phyloP scores from a whole-genome alignment of 2,888 invertebrate genomes.

The Hecatera dysodea region DNA sequence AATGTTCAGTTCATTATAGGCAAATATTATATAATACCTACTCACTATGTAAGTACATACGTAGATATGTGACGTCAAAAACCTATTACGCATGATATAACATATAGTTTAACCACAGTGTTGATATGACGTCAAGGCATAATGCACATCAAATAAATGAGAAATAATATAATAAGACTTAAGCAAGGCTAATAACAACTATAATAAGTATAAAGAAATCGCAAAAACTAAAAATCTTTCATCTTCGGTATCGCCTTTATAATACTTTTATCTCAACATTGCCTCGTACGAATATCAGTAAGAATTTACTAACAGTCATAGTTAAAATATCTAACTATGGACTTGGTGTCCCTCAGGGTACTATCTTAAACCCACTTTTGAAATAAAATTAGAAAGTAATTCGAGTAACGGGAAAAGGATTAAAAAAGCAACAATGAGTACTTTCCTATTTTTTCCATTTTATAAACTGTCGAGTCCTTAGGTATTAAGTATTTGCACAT shows the following conservation, averaged over 20 bases:
- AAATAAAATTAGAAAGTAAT: neutral
- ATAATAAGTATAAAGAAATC: neutral
- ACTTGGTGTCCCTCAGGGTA: constrained; percentile 35
- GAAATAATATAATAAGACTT: constrained; percentile 17
- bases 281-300: neutral
- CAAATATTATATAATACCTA: constrained; percentile 23
- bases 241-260: neutral
- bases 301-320: no score
- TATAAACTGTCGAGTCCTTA: neutral
- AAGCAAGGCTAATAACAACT: constrained; percentile 23
- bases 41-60: neutral
- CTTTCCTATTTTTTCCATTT: neutral
- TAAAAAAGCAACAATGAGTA: neutral
- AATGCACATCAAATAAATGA: neutral
- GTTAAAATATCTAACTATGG: neutral
- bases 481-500: neutral
- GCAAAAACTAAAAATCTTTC: neutral
- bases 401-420: neutral
- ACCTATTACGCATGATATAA: constrained; percentile 15
- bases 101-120: constrained; percentile 35
- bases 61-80: constrained; percentile 39
- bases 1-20: neutral
- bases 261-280: neutral
- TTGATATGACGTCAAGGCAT: constrained; percentile 28
- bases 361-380: constrained; percentile 21